A percentile compares a stretch with the other conserved stretches of the same genome.
phyloP scores from a whole-genome alignment of 2,113 vertebrate genomes.

The Picathartes gymnocephalus region DNA sequence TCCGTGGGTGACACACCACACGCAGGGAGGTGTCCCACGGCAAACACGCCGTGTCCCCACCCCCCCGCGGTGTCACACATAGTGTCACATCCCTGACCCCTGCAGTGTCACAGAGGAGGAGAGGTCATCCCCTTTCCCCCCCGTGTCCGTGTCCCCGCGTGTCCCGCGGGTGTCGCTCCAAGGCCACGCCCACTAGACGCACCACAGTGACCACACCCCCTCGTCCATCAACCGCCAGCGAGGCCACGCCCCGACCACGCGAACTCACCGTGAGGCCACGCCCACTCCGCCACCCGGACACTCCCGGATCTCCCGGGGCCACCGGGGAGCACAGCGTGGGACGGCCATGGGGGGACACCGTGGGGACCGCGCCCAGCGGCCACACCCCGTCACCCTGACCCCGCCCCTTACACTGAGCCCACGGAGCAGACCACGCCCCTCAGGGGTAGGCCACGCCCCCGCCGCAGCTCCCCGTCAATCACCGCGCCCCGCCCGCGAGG shows the following conservation, averaged over 20 bases:
- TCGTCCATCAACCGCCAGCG: accelerated
- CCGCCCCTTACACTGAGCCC: background rate
- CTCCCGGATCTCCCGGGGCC: background rate
- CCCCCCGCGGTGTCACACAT: background rate
- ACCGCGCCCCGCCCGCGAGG: background rate
- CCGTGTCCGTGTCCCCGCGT: background rate
- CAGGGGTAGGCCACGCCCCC: background rate
- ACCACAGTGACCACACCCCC: background rate
- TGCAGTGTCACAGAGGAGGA: background rate
- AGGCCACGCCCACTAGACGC: background rate
- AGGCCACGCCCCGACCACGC: background rate
- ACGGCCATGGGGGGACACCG: no score
- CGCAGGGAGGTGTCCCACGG: background rate
- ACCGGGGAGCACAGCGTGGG: background rate
- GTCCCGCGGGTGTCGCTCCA: background rate
- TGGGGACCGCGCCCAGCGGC: background rate
- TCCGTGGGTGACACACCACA: background rate
- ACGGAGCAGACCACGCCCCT: background rate
- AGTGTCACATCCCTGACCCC: accelerated
- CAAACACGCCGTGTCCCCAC: background rate
- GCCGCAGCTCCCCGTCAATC: background rate
- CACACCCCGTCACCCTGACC: background rate
- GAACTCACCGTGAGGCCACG: background rate
- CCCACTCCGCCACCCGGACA: background rate
- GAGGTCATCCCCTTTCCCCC: background rate